These are phyloP conservation scores for Phallusia fumigata DNA, from an alignment of 23 tunicate species.

Conservation along the genomic window DNA sequence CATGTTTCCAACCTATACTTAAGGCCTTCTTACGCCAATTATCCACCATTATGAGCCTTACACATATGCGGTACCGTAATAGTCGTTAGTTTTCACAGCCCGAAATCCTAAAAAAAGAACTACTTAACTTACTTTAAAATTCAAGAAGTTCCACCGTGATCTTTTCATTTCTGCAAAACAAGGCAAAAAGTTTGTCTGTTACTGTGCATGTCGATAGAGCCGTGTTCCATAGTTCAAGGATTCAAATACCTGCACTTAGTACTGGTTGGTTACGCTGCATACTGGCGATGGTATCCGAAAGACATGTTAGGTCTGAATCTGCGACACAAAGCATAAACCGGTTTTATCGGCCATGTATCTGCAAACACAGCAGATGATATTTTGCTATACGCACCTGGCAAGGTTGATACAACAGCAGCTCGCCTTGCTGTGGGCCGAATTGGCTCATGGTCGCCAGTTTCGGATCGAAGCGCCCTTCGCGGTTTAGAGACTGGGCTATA, in stretches of 20 bases:
- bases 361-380: background rate
- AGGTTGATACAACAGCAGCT: constrained; percentile 56
- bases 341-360: background rate
- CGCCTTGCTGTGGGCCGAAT: constrained; percentile 56
- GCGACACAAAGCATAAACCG: background rate
- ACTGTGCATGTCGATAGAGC: background rate
- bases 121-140: constrained; percentile 13
- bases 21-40: too few species aligned
- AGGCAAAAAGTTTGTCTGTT: background rate
- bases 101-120: too few species aligned
- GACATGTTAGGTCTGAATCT: constrained; percentile 59
- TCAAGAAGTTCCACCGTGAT: constrained; percentile 56
- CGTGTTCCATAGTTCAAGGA: too few species aligned
- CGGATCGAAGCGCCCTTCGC: background rate
- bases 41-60: too few species aligned
- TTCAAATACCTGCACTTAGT: background rate
- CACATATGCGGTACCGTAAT: too few species aligned
- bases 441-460: background rate
- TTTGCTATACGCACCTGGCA: constrained; percentile 30
- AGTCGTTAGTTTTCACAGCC: too few species aligned
- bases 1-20: too few species aligned
- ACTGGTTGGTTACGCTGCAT: constrained; percentile 65
- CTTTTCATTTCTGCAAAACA: constrained; percentile 43
- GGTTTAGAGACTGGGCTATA: background rate
- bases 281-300: constrained; percentile 70